phyloP scores from a whole-genome alignment of 1,140 invertebrate species.

The Hyposmocoma kahamanoa region DNA sequence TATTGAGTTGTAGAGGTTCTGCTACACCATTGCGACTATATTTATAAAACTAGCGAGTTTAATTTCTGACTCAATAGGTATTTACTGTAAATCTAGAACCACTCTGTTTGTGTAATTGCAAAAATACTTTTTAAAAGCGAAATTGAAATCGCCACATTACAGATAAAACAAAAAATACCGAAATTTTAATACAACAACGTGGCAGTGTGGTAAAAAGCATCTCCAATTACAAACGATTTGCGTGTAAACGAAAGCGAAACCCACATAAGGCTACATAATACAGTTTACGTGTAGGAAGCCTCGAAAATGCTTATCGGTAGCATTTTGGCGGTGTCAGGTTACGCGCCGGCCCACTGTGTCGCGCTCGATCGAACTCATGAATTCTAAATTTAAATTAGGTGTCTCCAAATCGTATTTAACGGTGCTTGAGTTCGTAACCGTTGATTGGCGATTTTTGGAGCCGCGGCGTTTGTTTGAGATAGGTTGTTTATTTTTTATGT shows the following conservation, averaged over 20 bases:
- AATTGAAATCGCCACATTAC: too few species aligned
- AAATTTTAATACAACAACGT: too few species aligned
- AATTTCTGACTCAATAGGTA: too few species aligned
- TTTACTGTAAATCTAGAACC: too few species aligned
- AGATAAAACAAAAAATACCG: too few species aligned
- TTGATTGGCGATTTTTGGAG: constrained; percentile 22
- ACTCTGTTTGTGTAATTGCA: too few species aligned
- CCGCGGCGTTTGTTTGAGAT: too few species aligned
- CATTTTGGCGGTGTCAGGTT: constrained; percentile 46
- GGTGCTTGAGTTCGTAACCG: constrained; percentile 20
- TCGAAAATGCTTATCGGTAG: constrained; percentile 48
- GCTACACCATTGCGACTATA: too few species aligned
- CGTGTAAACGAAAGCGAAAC: constrained; percentile 40
- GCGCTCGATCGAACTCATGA: constrained; percentile 27
- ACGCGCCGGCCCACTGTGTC: constrained; percentile 18
- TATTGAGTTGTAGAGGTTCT: too few species aligned
- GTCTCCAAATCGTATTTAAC: constrained; percentile 36
- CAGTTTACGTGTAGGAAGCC: constrained; percentile 34
- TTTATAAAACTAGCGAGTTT: too few species aligned
- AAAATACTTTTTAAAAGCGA: too few species aligned
- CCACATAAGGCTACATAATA: constrained; percentile 34
- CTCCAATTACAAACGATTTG: constrained; percentile 38
- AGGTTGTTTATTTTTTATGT: too few species aligned
- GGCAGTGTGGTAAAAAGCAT: constrained; percentile 21
- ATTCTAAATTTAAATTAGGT: constrained; percentile 42